These are phyloP conservation scores for Hozukius guyotensis DNA, from an alignment of 2,797 vertebrate genomes.

Conservation along the genomic window DNA sequence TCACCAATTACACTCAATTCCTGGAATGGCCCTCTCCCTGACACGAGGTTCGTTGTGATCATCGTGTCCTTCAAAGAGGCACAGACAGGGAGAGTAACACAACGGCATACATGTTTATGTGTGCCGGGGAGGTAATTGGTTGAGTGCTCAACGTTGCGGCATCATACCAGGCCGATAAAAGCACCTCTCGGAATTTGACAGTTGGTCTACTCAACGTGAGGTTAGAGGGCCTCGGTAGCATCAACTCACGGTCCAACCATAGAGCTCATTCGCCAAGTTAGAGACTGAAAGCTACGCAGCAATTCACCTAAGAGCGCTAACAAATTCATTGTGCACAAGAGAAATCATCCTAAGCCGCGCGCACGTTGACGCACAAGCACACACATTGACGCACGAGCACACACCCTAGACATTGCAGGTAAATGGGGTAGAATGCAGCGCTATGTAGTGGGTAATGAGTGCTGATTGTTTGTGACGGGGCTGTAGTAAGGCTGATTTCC, in stretches of 20 bases:
- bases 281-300: slow-evolving; percentile 31
- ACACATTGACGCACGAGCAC: neutral
- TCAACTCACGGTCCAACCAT: slow-evolving; percentile 28
- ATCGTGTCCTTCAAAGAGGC: slow-evolving; percentile 70
- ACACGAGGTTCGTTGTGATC: slow-evolving; percentile 66
- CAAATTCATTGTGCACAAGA: slow-evolving; percentile 48
- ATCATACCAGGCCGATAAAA: slow-evolving; percentile 54
- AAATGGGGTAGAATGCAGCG: slow-evolving; percentile 70
- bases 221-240: slow-evolving; percentile 39
- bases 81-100: slow-evolving; percentile 35
- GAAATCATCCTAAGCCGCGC: slow-evolving; percentile 36
- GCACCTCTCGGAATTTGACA: slow-evolving; percentile 54
- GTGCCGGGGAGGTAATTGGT: slow-evolving; percentile 64
- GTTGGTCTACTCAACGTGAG: slow-evolving; percentile 49
- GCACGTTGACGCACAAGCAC: neutral
- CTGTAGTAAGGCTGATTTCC: slow-evolving; percentile 81
- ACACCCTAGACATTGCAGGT: slow-evolving; percentile 55
- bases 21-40: slow-evolving; percentile 66
- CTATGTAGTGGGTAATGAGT: slow-evolving; percentile 74
- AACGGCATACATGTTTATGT: slow-evolving; percentile 43
- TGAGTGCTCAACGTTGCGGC: slow-evolving; percentile 53
- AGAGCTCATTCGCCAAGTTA: slow-evolving; percentile 42
- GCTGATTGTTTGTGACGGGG: slow-evolving; percentile 80
- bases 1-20: slow-evolving; percentile 75
- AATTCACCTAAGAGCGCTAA: slow-evolving; percentile 37